phyloP scores from a whole-genome alignment of 2,797 vertebrate species.

The Staurois parvus region DNA sequence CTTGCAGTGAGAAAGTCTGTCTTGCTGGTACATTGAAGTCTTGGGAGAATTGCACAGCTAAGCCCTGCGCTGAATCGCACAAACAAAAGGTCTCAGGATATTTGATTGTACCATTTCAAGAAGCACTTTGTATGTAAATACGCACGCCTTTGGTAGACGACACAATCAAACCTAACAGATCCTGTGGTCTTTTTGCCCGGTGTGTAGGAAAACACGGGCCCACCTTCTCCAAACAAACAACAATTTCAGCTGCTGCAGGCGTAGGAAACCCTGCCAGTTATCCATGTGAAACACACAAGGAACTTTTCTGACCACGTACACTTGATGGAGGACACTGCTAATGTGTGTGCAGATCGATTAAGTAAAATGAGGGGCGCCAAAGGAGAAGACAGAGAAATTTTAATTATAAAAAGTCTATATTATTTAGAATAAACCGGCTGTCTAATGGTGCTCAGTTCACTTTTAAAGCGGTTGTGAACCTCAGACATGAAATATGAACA shows the following conservation, averaged over 20 bases:
- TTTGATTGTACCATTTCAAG: constrained; percentile 26
- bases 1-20: constrained; percentile 29
- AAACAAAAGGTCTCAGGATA: constrained; percentile 38
- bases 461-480: too few species aligned
- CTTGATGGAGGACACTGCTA: neutral
- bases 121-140: constrained; percentile 55
- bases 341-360: neutral
- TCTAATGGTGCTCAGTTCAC: too few species aligned
- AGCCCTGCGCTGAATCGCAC: constrained; percentile 12
- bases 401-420: too few species aligned
- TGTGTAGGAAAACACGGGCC: constrained; percentile 9
- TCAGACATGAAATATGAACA: too few species aligned
- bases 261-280: neutral
- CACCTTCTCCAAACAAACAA: constrained; percentile 55
- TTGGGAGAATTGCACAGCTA: constrained; percentile 50
- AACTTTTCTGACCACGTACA: neutral
- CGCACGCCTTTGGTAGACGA: constrained; percentile 49
- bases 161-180: constrained; percentile 38
- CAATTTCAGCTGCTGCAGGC: neutral
- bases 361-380: too few species aligned
- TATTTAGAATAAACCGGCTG: too few species aligned
- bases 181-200: constrained; percentile 41
- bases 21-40: neutral
- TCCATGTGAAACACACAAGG: neutral
- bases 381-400: too few species aligned